A percentile compares a stretch with the other conserved stretches of the same genome.
phyloP scores from a whole-genome alignment of 2,113 vertebrate species.

The Colius striatus region DNA sequence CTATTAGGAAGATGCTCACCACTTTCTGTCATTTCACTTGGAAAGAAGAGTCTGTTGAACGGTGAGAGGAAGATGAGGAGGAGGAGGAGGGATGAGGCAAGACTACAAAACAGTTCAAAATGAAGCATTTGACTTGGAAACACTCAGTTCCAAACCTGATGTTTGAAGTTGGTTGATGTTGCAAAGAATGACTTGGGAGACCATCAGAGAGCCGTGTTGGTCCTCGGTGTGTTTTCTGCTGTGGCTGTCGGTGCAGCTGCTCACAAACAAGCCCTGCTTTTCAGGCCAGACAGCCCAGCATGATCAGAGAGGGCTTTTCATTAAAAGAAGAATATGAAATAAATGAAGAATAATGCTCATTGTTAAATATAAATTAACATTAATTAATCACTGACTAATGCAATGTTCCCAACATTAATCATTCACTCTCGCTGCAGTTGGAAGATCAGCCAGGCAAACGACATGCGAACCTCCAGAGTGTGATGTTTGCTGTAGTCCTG shows the following conservation, averaged over 20 bases:
- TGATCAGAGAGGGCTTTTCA: neutral
- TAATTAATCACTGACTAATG: conserved; percentile 33
- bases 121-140: neutral
- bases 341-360: conserved; percentile 9
- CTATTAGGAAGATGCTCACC: rapidly evolving
- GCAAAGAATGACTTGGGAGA: neutral
- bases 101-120: rapidly evolving
- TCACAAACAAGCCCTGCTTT: neutral
- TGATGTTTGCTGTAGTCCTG: neutral
- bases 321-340: neutral
- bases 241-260: neutral
- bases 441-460: neutral
- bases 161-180: neutral
- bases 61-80: too few species aligned
- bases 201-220: rapidly evolving
- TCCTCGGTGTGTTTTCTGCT: neutral
- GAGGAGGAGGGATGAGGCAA: rapidly evolving
- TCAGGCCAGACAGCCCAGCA: neutral
- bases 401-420: neutral
- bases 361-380: conserved; percentile 24
- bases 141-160: rapidly evolving
- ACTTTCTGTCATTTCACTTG: rapidly evolving
- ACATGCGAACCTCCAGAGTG: rapidly evolving
- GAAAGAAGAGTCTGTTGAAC: rapidly evolving
- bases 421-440: neutral